These are phyloP conservation scores for Pelusios castaneus DNA, from an alignment of 2,113 vertebrate genomes.

Conservation along the genomic window DNA sequence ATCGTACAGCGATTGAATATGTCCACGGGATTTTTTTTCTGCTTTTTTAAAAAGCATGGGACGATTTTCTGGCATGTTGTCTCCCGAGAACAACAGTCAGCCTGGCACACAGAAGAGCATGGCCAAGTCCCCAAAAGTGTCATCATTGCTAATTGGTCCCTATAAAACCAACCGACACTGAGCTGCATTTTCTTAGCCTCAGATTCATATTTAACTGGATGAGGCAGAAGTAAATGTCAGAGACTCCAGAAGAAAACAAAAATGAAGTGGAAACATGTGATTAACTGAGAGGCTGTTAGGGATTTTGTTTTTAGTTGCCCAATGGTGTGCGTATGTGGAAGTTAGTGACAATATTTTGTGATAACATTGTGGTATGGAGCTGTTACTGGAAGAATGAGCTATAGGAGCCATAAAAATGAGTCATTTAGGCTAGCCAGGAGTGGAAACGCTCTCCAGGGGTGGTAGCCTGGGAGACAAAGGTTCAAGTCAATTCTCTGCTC, in stretches of 20 bases:
- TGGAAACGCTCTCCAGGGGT: too few species aligned
- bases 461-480: too few species aligned
- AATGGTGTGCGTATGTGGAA: not conserved
- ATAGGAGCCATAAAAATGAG: not conserved
- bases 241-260: constrained; percentile 61
- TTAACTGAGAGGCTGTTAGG: constrained; percentile 8
- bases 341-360: too few species aligned
- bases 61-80: constrained; percentile 60
- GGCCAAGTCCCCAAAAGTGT: constrained; percentile 68
- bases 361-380: not conserved
- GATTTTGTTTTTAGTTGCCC: constrained; percentile 21
- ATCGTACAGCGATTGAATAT: not conserved
- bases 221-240: constrained; percentile 71
- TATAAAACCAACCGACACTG: constrained; percentile 66
- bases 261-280: constrained; percentile 73
- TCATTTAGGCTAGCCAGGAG: too few species aligned
- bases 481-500: too few species aligned
- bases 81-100: constrained; percentile 54
- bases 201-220: constrained; percentile 65
- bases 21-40: constrained; percentile 17
- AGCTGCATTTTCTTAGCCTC: constrained; percentile 66
- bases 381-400: not conserved
- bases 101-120: constrained; percentile 29
- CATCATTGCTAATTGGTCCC: constrained; percentile 69
- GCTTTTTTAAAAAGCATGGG: constrained; percentile 71